These are phyloP conservation scores for Platanista minor DNA, from an alignment of 2,113 vertebrate species.

Conservation along the genomic window DNA sequence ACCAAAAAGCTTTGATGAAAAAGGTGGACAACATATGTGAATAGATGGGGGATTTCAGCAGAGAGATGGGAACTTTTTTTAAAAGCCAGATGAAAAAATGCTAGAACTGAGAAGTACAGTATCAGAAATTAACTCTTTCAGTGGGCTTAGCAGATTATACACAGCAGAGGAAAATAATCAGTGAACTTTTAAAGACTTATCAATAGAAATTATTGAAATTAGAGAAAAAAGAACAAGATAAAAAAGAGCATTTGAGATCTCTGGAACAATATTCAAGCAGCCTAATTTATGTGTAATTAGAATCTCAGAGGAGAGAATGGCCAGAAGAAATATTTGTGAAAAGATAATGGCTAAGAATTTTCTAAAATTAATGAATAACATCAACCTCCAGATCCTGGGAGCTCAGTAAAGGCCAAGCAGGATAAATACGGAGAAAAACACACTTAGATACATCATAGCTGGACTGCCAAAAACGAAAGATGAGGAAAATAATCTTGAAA, in stretches of 20 bases:
- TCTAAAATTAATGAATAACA: not conserved
- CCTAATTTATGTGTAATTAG: not conserved
- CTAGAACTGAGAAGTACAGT: not conserved
- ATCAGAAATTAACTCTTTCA: not conserved
- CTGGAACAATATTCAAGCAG: not conserved
- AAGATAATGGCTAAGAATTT: not conserved
- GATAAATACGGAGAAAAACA: not conserved
- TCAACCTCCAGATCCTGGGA: not conserved
- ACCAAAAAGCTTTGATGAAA: not conserved
- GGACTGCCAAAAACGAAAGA: not conserved
- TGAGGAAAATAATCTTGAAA: not conserved
- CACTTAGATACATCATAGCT: not conserved
- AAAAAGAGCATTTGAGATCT: not conserved
- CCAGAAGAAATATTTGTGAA: not conserved
- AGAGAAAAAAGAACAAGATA: not conserved
- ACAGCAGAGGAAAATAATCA: not conserved
- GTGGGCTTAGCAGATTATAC: not conserved
- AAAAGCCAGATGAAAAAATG: constrained; percentile 20
- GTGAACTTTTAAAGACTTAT: not conserved
- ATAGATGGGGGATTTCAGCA: not conserved
- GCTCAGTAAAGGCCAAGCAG: not conserved
- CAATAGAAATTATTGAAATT: not conserved
- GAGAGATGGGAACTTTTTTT: not conserved
- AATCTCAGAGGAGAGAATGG: not conserved
- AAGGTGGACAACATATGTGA: not conserved